These are phyloP conservation scores for Podarcis lilfordi DNA, from an alignment of 2,797 vertebrate species.

Conservation along the genomic window DNA sequence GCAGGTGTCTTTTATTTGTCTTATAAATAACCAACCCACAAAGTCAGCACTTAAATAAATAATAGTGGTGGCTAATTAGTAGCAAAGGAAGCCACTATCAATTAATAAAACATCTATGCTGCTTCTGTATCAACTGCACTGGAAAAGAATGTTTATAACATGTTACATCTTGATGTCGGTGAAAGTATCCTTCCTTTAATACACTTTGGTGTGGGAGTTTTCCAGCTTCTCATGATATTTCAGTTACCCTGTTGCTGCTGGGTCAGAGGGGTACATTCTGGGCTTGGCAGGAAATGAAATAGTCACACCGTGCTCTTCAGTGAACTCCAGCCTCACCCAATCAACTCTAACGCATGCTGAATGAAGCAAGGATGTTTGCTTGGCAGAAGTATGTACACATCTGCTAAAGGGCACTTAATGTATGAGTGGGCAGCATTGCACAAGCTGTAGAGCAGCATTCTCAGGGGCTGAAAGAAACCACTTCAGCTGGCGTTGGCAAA, in stretches of 20 bases:
- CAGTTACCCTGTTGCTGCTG: background rate
- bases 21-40: background rate
- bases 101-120: slow-evolving; percentile 31
- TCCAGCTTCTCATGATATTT: background rate
- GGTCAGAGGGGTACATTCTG: background rate
- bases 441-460: background rate
- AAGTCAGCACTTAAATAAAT: slow-evolving; percentile 41
- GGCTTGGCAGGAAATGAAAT: background rate
- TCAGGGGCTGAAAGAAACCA: background rate
- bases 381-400: background rate
- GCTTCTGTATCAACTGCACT: background rate
- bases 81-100: slow-evolving; percentile 8
- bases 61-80: slow-evolving; percentile 22
- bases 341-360: background rate
- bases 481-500: background rate
- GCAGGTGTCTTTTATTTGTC: slow-evolving; percentile 36
- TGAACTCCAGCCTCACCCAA: background rate
- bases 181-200: background rate
- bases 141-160: background rate
- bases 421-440: background rate
- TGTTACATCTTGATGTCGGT: background rate
- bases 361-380: background rate
- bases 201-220: too few species aligned
- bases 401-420: background rate
- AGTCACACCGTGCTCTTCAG: background rate